Base-by-base conservation (phyloP, 2,113 vertebrate species). In the Oreocharis arfaki region DNA sequence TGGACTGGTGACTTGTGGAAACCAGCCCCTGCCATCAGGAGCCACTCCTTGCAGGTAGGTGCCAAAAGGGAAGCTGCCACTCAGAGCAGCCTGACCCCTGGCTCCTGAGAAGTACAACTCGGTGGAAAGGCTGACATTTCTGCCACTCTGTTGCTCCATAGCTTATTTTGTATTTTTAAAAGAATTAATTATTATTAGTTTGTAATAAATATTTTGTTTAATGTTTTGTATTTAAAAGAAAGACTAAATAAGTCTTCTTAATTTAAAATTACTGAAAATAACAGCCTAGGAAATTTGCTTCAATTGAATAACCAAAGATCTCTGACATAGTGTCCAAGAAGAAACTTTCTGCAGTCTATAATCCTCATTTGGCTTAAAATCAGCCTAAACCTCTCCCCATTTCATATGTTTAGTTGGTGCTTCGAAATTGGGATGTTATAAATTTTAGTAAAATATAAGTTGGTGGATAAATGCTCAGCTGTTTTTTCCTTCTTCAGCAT, bases 361-460 rank as follows among this genome's bases (percentile, higher is more conserved):
- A 79, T n/a, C 10, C 13, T 73, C 6, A 9, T 55, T 32, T 63
- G 35, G 42, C 33, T 47, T 74, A 59, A 95, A 89, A 64, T 15
- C 0, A 0, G 20, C 27, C 30, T 52, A 50, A 70, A 59, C 2
- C 2, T 59, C 35, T 77, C 33, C 33, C 35, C 4, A 14, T 41
- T 88, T 81, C 39, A 5, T 17, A 4, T 7, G 7, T 9, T n/a
- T 46, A 17, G 35, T 67, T 44, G n/a, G 9, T 8, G 20, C 37
- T 76, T 82, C 56, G 13, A 94, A 89, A 87, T 47, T 6, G 55
- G 13, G 16, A 10, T 39, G 27, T 37, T 44, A 89, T 13, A 59
- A 68, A 64, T 64, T 71, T 79, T 57, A 65, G 37, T 56, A 49
- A 81, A 75, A 71, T 42, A 22, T 6, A 11, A 75, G 33, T 9